phyloP scores from a whole-genome alignment of 2,113 vertebrate species.

The Odontophorus gujanensis region DNA sequence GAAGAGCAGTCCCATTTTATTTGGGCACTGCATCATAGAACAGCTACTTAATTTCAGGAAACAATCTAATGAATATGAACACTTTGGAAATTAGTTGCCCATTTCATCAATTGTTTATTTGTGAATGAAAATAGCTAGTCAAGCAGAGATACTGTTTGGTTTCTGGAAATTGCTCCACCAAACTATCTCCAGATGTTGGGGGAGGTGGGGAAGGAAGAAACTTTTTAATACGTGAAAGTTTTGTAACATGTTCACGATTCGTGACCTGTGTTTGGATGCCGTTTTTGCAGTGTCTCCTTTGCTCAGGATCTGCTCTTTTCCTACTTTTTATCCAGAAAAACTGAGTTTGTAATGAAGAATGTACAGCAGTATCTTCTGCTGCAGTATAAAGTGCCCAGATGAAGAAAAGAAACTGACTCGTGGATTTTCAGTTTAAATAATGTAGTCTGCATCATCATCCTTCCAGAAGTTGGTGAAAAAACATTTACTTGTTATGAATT shows the following conservation, averaged over 20 bases:
- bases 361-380: conserved; percentile 33
- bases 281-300: conserved; percentile 51
- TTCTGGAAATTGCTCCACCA: conserved; percentile 77
- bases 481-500: background rate
- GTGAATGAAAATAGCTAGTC: conserved; percentile 77
- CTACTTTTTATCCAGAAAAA: background rate
- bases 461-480: conserved; percentile 4
- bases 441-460: background rate
- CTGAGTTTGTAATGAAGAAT: conserved; percentile 39
- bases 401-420: background rate
- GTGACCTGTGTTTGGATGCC: conserved; percentile 38
- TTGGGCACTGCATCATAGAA: conserved; percentile 53
- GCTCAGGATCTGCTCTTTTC: conserved; percentile 44
- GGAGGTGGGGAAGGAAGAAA: conserved; percentile 49
- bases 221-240: conserved; percentile 62
- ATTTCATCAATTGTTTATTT: conserved; percentile 85
- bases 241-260: conserved; percentile 34
- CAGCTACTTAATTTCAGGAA: conserved; percentile 81
- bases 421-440: conserved; percentile 14
- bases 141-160: conserved; percentile 74
- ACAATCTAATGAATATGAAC: conserved; percentile 80
- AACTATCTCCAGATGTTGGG: conserved; percentile 82
- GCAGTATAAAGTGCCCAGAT: background rate
- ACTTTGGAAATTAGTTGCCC: conserved; percentile 80
- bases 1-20: background rate